A percentile compares a stretch with the other conserved stretches of the same genome.
These are phyloP conservation scores for Drosophila ohnishii DNA, from an alignment of 1,140 invertebrate genomes.

Conservation along the genomic window DNA sequence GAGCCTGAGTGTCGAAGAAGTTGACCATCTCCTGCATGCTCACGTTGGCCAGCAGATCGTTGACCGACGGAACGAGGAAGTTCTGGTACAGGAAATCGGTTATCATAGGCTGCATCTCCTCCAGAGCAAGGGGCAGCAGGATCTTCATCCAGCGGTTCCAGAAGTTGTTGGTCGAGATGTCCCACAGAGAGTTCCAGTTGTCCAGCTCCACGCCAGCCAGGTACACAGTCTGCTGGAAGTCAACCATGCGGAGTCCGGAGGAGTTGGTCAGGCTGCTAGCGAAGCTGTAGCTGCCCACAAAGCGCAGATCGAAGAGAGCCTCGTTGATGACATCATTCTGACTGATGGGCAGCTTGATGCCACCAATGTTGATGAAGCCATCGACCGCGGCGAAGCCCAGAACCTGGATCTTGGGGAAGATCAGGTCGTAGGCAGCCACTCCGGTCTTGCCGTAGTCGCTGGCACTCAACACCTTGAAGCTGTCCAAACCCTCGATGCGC, in stretches of 20 bases:
- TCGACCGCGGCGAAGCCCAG: constrained; percentile 49
- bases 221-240: constrained; percentile 54
- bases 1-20: constrained; percentile 5
- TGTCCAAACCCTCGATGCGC: constrained; percentile 48
- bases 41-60: constrained; percentile 36
- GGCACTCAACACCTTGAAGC: constrained; percentile 47
- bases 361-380: constrained; percentile 39
- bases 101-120: constrained; percentile 49
- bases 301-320: constrained; percentile 55
- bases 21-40: constrained; percentile 50
- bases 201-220: constrained; percentile 44
- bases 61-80: constrained; percentile 34
- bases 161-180: constrained; percentile 58
- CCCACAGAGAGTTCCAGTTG: constrained; percentile 63
- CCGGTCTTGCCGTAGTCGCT: constrained; percentile 44
- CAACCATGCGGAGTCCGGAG: constrained; percentile 42
- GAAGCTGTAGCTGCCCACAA: constrained; percentile 57
- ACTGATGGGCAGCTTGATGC: constrained; percentile 27
- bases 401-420: constrained; percentile 55
- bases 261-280: constrained; percentile 35
- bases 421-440: constrained; percentile 42
- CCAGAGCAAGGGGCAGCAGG: constrained; percentile 8
- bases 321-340: constrained; percentile 57
- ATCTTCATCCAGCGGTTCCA: constrained; percentile 29
- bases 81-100: constrained; percentile 25